Conservation (phyloP, 2,797 vertebrate genomes). For the Eleutherodactylus coqui region DNA sequence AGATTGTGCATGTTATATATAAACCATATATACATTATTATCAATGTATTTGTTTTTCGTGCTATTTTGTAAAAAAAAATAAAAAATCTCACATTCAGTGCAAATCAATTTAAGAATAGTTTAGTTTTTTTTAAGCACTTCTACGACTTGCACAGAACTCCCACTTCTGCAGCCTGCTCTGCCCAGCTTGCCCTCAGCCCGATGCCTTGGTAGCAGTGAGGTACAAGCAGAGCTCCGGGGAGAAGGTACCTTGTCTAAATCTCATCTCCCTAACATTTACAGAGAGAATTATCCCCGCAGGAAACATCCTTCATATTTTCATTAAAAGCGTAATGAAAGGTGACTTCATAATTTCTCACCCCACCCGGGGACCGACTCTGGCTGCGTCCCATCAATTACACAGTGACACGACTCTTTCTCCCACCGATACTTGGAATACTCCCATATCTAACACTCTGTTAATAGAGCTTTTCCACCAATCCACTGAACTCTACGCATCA, state of each 20-base stretch:
- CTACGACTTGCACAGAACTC: background rate
- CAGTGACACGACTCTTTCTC: conserved; percentile 16
- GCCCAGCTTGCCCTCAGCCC: background rate
- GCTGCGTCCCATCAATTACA: conserved; percentile 43
- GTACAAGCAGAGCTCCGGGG: background rate
- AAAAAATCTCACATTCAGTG: too few relatives aligned
- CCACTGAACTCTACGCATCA: background rate
- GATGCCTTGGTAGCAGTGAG: background rate
- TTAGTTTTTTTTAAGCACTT: too few relatives aligned
- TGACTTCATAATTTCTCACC: conserved; percentile 51
- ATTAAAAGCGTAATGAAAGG: conserved; percentile 37
- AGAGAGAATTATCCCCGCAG: background rate
- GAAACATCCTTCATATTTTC: conserved; percentile 34
- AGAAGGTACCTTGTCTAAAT: background rate
- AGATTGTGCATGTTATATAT: too few relatives aligned
- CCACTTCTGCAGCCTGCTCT: background rate
- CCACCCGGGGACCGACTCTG: conserved; percentile 20
- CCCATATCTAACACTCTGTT: conserved; percentile 31
- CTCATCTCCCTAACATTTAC: conserved; percentile 10
- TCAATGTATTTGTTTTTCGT: background rate
- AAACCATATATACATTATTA: too few relatives aligned
- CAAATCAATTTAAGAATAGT: too few relatives aligned
- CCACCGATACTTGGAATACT: conserved; percentile 20
- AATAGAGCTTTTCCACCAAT: conserved; percentile 24
- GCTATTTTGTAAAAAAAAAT: background rate